Percentiles rank a stretch among this genome's conserved stretches.
phyloP scores from a whole-genome alignment of 2,797 vertebrate species.

The Momotus momota region DNA sequence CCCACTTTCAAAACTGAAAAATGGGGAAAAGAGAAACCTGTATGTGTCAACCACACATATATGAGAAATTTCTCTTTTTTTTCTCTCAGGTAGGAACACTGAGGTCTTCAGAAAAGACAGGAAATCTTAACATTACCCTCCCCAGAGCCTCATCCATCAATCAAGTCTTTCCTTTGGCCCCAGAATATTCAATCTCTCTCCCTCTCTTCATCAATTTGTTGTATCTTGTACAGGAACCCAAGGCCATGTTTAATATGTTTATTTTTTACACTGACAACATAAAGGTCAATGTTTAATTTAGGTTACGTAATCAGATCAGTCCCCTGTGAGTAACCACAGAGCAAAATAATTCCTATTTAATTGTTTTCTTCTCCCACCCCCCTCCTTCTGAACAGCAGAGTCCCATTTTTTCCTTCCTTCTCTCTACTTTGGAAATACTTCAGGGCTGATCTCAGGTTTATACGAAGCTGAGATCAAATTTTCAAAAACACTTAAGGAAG shows the following conservation, averaged over 20 bases:
- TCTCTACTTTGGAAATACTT: background rate
- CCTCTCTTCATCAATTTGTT: conserved; percentile 1
- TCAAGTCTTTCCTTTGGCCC: conserved; percentile 18
- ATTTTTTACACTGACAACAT: conserved; percentile 20
- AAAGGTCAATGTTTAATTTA: conserved; percentile 18
- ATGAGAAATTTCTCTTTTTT: background rate
- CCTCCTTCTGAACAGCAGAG: background rate
- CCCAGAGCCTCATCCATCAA: conserved; percentile 34
- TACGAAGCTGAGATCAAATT: background rate
- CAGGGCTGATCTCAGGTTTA: background rate
- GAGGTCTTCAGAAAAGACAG: background rate
- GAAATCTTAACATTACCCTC: background rate
- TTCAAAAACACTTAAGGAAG: background rate
- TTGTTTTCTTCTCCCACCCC: background rate
- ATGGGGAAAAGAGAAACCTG: background rate
- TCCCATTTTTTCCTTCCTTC: background rate
- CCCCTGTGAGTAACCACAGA: background rate
- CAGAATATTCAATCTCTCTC: background rate
- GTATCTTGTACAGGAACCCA: conserved; percentile 68
- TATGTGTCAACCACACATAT: background rate
- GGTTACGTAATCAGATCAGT: conserved; percentile 15
- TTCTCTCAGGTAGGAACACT: background rate
- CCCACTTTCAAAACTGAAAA: background rate
- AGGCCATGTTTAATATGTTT: conserved; percentile 65
- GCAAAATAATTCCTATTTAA: conserved; percentile 46